Percentiles rank a stretch among this genome's conserved stretches.
Evolutionary conservation across 2,888 invertebrate species (phyloP).

Genomic region (Melinopterus prodromus): DNA sequence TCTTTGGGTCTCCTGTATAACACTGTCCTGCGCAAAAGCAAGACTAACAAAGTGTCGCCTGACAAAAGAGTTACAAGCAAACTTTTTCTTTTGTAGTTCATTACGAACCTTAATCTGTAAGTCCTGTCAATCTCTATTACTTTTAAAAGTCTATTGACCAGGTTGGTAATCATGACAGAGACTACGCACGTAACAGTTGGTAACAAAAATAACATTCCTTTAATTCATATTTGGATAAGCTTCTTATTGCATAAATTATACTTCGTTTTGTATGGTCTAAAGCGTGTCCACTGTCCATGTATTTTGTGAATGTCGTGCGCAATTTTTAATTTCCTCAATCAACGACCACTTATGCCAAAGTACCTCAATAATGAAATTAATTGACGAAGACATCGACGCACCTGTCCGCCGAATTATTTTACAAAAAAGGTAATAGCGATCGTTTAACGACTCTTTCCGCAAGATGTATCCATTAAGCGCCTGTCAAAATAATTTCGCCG

Average conservation of each 20-base stretch:
- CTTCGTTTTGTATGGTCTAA: not conserved
- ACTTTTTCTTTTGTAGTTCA: no score
- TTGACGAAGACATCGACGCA: not conserved
- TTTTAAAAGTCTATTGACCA: no score
- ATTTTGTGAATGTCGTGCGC: not conserved
- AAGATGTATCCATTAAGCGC: not conserved
- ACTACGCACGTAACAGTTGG: no score
- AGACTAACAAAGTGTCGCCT: no score
- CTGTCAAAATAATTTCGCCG: not conserved
- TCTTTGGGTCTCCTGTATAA: no score
- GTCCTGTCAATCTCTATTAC: no score
- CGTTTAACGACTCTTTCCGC: not conserved
- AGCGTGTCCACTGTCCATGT: not conserved
- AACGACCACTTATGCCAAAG: not conserved
- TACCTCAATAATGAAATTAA: not conserved
- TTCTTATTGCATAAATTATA: not conserved
- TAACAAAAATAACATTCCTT: no score
- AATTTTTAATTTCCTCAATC: constrained; percentile 4
- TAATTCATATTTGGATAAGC: no score
- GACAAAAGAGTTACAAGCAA: no score
- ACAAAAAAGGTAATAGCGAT: not conserved
- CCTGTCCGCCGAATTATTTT: not conserved
- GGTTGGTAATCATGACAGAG: no score
- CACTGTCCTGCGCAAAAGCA: no score
- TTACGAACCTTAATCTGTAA: no score